Evolutionary conservation across 2,113 vertebrate genomes (phyloP).

Genomic region (Phrynocephalus versicolor): DNA sequence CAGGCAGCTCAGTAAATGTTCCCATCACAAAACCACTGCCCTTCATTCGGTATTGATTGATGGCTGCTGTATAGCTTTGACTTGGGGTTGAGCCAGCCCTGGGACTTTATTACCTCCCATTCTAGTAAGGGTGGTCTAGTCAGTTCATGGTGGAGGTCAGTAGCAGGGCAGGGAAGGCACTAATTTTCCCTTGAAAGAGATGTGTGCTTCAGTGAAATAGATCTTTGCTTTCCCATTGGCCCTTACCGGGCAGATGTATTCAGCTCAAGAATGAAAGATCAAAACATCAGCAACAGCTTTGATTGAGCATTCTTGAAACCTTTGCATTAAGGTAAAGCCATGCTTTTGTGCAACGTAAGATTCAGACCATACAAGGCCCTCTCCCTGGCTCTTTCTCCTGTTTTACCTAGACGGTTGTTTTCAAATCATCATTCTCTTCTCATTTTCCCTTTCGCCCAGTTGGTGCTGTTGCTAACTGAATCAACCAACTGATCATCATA

Average conservation of each 20-base stretch:
- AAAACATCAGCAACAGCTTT: too few species aligned
- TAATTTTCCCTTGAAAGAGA: slow-evolving; percentile 67
- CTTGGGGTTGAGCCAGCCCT: slow-evolving; percentile 65
- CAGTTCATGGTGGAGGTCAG: slow-evolving; percentile 84
- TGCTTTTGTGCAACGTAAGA: neutral
- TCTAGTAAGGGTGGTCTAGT: slow-evolving; percentile 80
- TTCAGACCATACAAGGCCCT: neutral
- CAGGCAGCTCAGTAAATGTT: slow-evolving; percentile 77
- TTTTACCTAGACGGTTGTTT: neutral
- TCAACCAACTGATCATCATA: too few species aligned
- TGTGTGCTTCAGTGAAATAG: slow-evolving; percentile 65
- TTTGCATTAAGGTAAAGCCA: too few species aligned
- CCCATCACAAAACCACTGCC: slow-evolving; percentile 78
- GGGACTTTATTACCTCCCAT: slow-evolving; percentile 79
- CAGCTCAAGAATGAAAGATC: too few species aligned
- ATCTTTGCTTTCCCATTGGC: slow-evolving; percentile 50
- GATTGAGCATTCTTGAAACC: too few species aligned
- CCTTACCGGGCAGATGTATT: slow-evolving; percentile 4
- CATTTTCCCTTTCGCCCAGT: neutral
- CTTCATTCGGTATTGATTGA: slow-evolving; percentile 81
- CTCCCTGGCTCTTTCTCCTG: slow-evolving; percentile 9
- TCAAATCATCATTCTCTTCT: neutral
- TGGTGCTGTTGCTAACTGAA: neutral
- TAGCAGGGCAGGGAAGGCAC: slow-evolving; percentile 73
- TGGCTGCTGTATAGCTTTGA: slow-evolving; percentile 72